phyloP scores from a whole-genome alignment of 2,888 invertebrate species.

The Amblyjoppa fuscipennis region DNA sequence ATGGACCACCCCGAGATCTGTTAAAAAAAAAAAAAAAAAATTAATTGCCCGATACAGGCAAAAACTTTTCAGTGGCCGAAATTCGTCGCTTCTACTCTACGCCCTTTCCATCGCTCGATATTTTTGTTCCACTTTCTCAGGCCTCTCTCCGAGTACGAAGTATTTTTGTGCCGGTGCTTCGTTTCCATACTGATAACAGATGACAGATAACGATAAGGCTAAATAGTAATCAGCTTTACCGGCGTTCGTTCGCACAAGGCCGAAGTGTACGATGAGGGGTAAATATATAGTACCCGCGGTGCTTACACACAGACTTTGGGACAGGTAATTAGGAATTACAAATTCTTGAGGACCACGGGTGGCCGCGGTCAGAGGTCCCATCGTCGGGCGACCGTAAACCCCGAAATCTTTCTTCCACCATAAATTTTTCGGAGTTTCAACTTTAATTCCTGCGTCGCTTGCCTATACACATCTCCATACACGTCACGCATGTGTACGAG shows the following conservation, averaged over 20 bases:
- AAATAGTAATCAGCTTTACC: not conserved
- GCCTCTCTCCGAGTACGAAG: not conserved
- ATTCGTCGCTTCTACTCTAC: not conserved
- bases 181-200: conserved; percentile 5
- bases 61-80: too few species aligned
- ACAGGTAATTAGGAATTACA: conserved; percentile 51
- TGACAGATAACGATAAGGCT: not conserved
- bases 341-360: conserved; percentile 44
- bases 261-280: conserved; percentile 17
- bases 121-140: not conserved
- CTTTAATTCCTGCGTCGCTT: conserved; percentile 15
- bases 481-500: not conserved
- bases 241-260: conserved; percentile 45
- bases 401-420: conserved; percentile 39
- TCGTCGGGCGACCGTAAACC: conserved; percentile 25
- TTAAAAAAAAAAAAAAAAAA: too few species aligned
- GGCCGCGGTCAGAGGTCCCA: conserved; percentile 52
- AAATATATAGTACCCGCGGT: not conserved
- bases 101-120: not conserved
- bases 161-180: not conserved
- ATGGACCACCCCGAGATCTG: too few species aligned
- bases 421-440: conserved; percentile 35
- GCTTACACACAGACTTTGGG: conserved; percentile 11
- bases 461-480: too few species aligned
- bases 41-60: too few species aligned